Evolutionary conservation across 1,140 invertebrate species (phyloP).

Genomic region (Theocolax elegans): DNA sequence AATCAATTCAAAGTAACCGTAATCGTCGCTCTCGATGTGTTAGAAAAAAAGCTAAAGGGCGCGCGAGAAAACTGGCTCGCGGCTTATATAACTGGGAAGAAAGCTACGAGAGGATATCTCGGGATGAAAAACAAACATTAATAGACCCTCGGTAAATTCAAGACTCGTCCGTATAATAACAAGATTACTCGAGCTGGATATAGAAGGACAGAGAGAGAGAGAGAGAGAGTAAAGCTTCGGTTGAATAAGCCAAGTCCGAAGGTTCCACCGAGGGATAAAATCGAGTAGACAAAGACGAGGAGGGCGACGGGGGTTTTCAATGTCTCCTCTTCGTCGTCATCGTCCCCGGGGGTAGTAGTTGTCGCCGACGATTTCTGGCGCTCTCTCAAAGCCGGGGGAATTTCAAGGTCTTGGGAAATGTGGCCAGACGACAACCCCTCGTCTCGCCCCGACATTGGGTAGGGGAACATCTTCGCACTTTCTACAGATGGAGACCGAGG

Average conservation of each 20-base stretch:
- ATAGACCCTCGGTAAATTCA: constrained; percentile 37
- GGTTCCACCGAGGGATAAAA: constrained; percentile 8
- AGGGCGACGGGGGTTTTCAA: background rate
- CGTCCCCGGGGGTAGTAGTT: background rate
- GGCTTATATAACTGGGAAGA: background rate
- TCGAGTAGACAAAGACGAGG: background rate
- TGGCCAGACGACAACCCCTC: background rate
- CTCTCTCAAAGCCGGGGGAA: constrained; percentile 25
- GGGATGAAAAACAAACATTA: constrained; percentile 42
- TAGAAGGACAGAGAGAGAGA: too few species aligned
- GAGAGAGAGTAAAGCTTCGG: background rate
- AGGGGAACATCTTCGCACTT: constrained; percentile 19
- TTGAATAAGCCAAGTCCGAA: constrained; percentile 35
- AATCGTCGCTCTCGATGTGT: constrained; percentile 5
- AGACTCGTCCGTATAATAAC: constrained; percentile 36
- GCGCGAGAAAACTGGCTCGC: background rate
- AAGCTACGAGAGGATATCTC: background rate
- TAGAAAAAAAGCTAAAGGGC: background rate
- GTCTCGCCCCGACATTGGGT: background rate
- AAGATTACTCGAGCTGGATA: constrained; percentile 28
- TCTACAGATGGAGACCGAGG: background rate
- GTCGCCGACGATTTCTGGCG: constrained; percentile 32
- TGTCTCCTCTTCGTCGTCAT: background rate
- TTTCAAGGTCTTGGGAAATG: constrained; percentile 42
- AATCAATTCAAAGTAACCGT: constrained; percentile 36